These are phyloP conservation scores for Loriculus beryllinus DNA, from an alignment of 2,797 vertebrate species.

Conservation along the genomic window DNA sequence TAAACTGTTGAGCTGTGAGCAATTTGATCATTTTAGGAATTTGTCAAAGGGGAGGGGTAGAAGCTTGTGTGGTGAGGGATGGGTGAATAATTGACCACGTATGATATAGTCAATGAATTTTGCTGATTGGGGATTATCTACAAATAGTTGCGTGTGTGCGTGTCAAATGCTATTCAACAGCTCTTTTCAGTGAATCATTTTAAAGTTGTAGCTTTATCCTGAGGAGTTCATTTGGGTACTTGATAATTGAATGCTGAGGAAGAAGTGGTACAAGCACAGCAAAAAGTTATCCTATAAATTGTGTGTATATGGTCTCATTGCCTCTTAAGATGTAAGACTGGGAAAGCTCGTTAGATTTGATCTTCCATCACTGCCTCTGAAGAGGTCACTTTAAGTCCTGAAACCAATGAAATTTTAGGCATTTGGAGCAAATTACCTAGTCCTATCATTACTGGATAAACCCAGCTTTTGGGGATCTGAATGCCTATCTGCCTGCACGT, in stretches of 20 bases:
- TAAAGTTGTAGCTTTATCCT: neutral
- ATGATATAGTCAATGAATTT: slow-evolving; percentile 23
- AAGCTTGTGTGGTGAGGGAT: neutral
- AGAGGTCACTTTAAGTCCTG: neutral
- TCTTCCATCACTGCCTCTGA: neutral
- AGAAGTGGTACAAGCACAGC: neutral
- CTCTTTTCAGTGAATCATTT: slow-evolving; percentile 18
- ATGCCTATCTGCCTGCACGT: neutral
- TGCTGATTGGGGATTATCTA: neutral
- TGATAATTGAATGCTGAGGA: neutral
- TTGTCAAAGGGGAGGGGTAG: neutral
- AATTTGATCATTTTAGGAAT: slow-evolving; percentile 9
- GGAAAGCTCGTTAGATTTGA: neutral
- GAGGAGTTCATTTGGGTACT: slow-evolving; percentile 7
- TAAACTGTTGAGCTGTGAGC: neutral
- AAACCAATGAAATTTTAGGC: neutral
- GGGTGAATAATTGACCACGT: slow-evolving; percentile 4
- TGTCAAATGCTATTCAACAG: slow-evolving; percentile 4
- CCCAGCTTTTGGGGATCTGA: neutral
- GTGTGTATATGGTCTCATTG: neutral
- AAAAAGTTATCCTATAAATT: neutral
- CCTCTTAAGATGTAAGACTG: neutral
- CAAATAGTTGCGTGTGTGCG: neutral
- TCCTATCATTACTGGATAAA: neutral
- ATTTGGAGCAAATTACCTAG: neutral